Evolutionary conservation across 1,140 invertebrate genomes (phyloP).

Genomic region (Zaprionus nigranus): DNA sequence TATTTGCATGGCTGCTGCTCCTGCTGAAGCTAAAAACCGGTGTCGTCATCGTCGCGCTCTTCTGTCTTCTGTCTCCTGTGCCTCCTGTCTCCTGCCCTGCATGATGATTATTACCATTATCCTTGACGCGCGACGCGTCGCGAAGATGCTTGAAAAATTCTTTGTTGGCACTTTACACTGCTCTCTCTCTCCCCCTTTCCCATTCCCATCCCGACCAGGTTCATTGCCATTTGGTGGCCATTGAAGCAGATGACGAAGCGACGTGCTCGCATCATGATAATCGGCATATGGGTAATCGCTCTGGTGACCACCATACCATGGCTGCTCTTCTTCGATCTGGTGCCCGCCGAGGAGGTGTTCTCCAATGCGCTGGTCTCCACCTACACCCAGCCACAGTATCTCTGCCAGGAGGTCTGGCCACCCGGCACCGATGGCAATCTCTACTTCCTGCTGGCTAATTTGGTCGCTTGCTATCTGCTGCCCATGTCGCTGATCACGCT

Average conservation of each 20-base stretch:
- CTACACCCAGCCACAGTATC: constrained; percentile 86
- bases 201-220: constrained; percentile 88
- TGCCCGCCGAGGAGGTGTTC: constrained; percentile 87
- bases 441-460: constrained; percentile 95
- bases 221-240: constrained; percentile 97
- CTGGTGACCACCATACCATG: constrained; percentile 93
- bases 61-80: constrained; percentile 1
- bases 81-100: constrained; percentile 13
- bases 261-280: constrained; percentile 93
- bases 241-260: constrained; percentile 95
- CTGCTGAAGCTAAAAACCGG: constrained; percentile 33
- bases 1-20: constrained; percentile 65
- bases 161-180: constrained; percentile 77
- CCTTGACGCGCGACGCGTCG: constrained; percentile 49
- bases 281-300: constrained; percentile 96
- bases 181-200: background rate
- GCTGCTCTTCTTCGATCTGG: constrained; percentile 94
- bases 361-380: constrained; percentile 84
- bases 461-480: constrained; percentile 96
- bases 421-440: constrained; percentile 90
- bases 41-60: constrained; percentile 68
- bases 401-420: constrained; percentile 95
- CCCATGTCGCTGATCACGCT: constrained; percentile 95
- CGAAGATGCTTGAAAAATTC: constrained; percentile 53
- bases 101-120: constrained; percentile 72